These are phyloP conservation scores for Drosophila pseudotakahashii DNA, from an alignment of 2,888 invertebrate genomes.

Conservation along the genomic window DNA sequence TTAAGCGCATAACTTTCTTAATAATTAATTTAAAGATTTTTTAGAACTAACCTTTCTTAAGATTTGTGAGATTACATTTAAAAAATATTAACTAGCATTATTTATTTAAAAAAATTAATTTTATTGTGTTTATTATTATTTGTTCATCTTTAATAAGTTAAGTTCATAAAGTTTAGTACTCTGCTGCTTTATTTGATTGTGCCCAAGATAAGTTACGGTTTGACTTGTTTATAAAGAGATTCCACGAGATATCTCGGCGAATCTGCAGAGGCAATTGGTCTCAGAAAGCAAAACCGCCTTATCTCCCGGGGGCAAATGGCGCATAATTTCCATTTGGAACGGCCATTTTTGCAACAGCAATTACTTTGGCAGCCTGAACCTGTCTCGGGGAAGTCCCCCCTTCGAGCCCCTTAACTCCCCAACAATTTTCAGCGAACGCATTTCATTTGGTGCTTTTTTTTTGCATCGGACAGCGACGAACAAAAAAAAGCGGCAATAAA, in stretches of 20 bases:
- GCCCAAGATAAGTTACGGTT: neutral
- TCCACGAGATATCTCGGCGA: neutral
- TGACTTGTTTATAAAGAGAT: conserved; percentile 1
- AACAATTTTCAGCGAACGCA: conserved; percentile 53
- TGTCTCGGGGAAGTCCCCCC: conserved; percentile 20
- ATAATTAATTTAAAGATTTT: too few species aligned
- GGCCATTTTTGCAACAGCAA: conserved; percentile 63
- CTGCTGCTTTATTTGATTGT: neutral
- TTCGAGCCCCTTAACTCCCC: neutral
- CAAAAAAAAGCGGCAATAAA: conserved; percentile 61
- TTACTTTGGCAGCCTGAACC: conserved; percentile 49
- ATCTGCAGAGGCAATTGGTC: neutral
- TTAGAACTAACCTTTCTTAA: too few species aligned
- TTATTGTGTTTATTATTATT: too few species aligned
- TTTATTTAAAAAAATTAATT: too few species aligned
- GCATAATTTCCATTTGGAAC: conserved; percentile 47
- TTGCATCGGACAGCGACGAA: conserved; percentile 27
- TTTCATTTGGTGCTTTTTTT: conserved; percentile 22
- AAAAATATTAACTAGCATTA: too few species aligned
- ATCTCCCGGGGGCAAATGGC: conserved; percentile 49
- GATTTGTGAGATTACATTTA: too few species aligned
- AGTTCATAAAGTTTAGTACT: too few species aligned
- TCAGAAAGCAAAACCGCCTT: neutral
- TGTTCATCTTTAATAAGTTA: too few species aligned
- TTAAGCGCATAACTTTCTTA: too few species aligned